These are phyloP conservation scores for Luscinia luscinia DNA, from an alignment of 2,797 vertebrate species.

Conservation along the genomic window DNA sequence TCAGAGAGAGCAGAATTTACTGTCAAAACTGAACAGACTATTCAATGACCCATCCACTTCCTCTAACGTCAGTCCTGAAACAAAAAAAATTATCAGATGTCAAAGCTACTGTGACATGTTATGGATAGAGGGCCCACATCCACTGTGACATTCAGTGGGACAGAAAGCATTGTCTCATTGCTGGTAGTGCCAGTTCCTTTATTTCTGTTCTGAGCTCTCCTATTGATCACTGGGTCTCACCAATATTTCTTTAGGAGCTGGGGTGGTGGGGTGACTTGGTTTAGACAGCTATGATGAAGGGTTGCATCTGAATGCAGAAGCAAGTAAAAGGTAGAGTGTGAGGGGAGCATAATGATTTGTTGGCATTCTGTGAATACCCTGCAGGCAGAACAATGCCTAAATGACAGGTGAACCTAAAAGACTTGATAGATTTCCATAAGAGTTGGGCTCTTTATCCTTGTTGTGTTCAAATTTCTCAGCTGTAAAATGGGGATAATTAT, in stretches of 20 bases:
- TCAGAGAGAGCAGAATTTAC: background rate
- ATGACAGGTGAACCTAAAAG: conserved; percentile 8
- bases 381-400: background rate
- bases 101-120: background rate
- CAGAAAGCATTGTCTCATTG: background rate
- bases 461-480: background rate
- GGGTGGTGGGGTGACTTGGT: background rate
- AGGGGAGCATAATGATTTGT: background rate
- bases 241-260: background rate
- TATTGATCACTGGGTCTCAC: background rate
- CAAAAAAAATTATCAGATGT: background rate
- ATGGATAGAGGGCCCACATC: background rate
- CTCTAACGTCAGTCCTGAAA: background rate
- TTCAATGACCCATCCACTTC: background rate
- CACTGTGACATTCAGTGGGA: background rate
- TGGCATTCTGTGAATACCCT: background rate
- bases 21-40: background rate
- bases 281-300: background rate
- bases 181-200: background rate
- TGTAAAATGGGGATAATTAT: conserved; percentile 18
- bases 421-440: conserved; percentile 3
- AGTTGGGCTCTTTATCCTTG: background rate
- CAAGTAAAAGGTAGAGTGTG: background rate
- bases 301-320: background rate
- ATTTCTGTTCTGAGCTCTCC: background rate